Evolutionary conservation across 2,888 invertebrate species (phyloP).

Genomic region (Anodontia alba): DNA sequence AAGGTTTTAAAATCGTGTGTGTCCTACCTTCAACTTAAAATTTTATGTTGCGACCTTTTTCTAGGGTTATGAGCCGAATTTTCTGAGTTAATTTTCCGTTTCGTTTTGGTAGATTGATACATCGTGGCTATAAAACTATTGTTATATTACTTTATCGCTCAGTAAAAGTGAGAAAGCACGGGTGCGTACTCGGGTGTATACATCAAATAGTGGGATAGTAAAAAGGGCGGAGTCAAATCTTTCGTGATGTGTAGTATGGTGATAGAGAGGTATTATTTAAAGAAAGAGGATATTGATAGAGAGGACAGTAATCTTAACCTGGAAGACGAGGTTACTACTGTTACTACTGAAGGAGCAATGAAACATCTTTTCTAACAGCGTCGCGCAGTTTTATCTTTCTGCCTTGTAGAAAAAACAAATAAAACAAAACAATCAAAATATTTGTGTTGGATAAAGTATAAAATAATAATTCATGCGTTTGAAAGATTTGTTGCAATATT

Average conservation of each 20-base stretch:
- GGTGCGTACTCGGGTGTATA: neutral
- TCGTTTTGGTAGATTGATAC: constrained; percentile 27
- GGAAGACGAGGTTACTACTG: too few relatives aligned
- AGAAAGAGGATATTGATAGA: neutral
- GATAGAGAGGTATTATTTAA: neutral
- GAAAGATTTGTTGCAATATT: too few relatives aligned
- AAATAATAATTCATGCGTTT: too few relatives aligned
- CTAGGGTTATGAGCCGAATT: constrained; percentile 1
- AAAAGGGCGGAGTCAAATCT: neutral
- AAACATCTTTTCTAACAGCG: too few relatives aligned
- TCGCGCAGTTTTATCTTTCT: too few relatives aligned
- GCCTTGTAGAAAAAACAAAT: too few relatives aligned
- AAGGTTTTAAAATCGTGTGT: constrained; percentile 3
- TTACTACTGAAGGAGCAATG: too few relatives aligned
- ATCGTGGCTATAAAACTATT: constrained; percentile 37
- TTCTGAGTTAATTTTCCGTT: constrained; percentile 17
- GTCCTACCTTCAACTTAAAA: neutral
- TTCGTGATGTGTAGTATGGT: neutral
- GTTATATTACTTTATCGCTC: constrained; percentile 14
- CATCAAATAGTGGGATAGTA: neutral
- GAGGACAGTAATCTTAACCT: too few relatives aligned
- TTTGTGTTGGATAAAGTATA: too few relatives aligned
- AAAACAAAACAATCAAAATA: too few relatives aligned
- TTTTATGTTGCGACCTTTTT: constrained; percentile 2
- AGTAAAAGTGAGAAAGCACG: neutral